phyloP scores from a whole-genome alignment of 2,797 vertebrate genomes.

The Danio aesculapii region DNA sequence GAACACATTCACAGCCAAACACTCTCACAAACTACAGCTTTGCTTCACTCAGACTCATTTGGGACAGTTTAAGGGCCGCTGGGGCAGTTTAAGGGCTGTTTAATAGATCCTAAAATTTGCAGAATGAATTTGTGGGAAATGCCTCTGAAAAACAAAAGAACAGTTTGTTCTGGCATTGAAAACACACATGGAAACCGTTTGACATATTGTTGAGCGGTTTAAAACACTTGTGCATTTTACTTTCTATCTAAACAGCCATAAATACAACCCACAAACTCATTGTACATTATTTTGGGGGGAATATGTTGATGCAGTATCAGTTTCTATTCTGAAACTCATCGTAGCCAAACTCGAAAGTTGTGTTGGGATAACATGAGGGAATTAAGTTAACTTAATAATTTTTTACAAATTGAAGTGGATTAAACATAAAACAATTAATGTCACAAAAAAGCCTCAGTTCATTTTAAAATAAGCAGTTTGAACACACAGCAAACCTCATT shows the following conservation, averaged over 20 bases:
- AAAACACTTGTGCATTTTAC: background rate
- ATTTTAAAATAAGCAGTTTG: no score
- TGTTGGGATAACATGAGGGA: no score
- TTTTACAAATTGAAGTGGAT: no score
- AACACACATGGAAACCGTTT: background rate
- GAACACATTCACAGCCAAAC: slow-evolving; percentile 14
- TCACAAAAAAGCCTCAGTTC: no score
- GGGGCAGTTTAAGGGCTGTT: slow-evolving; percentile 15
- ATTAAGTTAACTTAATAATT: no score
- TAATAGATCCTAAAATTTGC: slow-evolving; percentile 15
- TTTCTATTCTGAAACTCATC: background rate
- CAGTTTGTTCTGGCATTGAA: background rate
- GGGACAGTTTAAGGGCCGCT: background rate
- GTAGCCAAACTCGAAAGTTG: background rate
- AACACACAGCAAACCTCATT: no score
- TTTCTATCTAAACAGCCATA: background rate
- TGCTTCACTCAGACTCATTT: background rate
- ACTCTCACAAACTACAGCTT: background rate
- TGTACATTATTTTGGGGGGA: background rate
- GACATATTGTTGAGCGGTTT: background rate
- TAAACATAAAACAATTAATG: no score
- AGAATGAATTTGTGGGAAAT: background rate
- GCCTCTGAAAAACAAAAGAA: background rate
- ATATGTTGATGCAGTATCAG: background rate
- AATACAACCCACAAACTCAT: background rate